These are phyloP conservation scores for Ypsolopha sequella DNA, from an alignment of 2,888 invertebrate species.

Conservation along the genomic window DNA sequence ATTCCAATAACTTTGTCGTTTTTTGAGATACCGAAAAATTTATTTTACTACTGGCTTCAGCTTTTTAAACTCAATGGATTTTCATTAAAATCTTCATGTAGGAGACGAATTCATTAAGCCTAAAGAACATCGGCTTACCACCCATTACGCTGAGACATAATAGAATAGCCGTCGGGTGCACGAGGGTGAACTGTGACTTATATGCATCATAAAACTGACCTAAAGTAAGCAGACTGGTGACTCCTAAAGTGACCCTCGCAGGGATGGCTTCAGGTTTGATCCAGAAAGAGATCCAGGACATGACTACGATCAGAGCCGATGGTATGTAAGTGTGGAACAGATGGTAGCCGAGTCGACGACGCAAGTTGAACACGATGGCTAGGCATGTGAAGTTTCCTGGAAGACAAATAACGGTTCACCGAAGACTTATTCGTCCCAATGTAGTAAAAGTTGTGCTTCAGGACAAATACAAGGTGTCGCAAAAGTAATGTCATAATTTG, in stretches of 20 bases:
- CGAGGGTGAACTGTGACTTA: neutral
- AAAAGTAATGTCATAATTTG: too few relatives aligned
- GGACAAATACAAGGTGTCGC: too few relatives aligned
- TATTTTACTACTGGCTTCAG: too few relatives aligned
- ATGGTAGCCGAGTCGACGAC: constrained; percentile 88
- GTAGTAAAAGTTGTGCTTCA: too few relatives aligned
- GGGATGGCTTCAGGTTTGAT: constrained; percentile 94
- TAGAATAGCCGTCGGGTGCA: neutral
- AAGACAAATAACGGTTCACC: constrained; percentile 16
- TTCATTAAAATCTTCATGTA: too few relatives aligned
- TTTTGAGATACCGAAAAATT: too few relatives aligned
- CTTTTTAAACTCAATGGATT: too few relatives aligned
- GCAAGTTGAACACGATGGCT: constrained; percentile 88
- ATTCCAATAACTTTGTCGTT: too few relatives aligned
- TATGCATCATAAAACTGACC: constrained; percentile 51
- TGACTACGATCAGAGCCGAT: constrained; percentile 91
- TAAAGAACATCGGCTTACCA: too few relatives aligned
- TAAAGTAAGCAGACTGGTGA: constrained; percentile 87
- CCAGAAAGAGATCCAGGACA: constrained; percentile 98
- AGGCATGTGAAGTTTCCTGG: constrained; percentile 92
- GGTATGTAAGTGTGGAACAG: constrained; percentile 94
- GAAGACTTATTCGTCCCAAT: too few relatives aligned
- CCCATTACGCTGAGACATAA: too few relatives aligned
- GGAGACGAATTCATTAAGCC: too few relatives aligned
- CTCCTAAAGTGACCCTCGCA: constrained; percentile 89